These are phyloP conservation scores for Leptinotarsa undecemlineata DNA, from an alignment of 1,140 invertebrate genomes.

Conservation along the genomic window DNA sequence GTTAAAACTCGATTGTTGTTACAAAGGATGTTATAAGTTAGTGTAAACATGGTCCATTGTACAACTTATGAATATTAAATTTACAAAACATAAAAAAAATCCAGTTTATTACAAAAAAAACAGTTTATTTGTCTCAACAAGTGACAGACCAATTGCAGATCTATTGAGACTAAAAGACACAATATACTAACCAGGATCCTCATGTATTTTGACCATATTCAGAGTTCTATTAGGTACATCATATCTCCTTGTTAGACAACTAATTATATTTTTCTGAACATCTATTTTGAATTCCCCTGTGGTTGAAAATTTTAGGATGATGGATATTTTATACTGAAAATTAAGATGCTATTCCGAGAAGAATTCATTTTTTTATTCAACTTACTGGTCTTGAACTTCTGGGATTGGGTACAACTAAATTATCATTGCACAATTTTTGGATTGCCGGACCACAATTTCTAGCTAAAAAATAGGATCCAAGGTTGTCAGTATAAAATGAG, in stretches of 20 bases:
- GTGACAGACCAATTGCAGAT: not conserved
- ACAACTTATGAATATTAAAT: no score
- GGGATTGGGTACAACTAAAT: conserved; percentile 56
- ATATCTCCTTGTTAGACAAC: conserved; percentile 54
- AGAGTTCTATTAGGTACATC: conserved; percentile 50
- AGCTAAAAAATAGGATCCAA: conserved; percentile 56
- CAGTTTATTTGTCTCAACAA: no score
- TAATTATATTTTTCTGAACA: conserved; percentile 55
- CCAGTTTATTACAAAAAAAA: no score
- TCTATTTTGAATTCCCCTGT: conserved; percentile 58
- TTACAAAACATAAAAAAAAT: no score
- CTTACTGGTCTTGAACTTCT: conserved; percentile 32
- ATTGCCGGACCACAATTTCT: conserved; percentile 59
- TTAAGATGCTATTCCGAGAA: not conserved
- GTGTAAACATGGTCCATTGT: no score
- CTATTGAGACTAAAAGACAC: not conserved
- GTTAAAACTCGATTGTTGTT: no score
- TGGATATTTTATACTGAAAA: conserved; percentile 54
- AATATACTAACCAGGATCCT: conserved; percentile 52
- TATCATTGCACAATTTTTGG: conserved; percentile 56
- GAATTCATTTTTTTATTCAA: conserved; percentile 23
- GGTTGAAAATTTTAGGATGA: conserved; percentile 56
- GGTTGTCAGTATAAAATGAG: conserved; percentile 53
- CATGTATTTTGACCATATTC: conserved; percentile 56
- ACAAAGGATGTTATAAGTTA: no score